Evolutionary conservation across 2,888 invertebrate genomes (phyloP).

Genomic region (Hoplodrina blanda): DNA sequence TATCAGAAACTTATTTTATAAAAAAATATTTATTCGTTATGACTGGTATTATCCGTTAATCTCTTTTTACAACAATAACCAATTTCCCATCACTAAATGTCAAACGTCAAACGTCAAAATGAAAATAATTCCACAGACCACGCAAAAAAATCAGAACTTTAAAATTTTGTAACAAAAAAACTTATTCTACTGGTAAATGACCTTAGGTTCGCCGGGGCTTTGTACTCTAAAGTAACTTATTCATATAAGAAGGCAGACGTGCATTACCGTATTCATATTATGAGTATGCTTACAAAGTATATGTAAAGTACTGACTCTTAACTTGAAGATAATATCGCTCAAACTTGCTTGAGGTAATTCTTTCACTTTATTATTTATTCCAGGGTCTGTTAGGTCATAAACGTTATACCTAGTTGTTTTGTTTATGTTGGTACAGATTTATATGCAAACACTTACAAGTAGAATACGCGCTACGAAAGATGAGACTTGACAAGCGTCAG

Average conservation of each 20-base stretch:
- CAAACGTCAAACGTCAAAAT: conserved; percentile 27
- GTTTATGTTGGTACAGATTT: conserved; percentile 10
- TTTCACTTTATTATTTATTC: conserved; percentile 40
- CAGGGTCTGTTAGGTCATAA: conserved; percentile 46
- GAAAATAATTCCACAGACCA: conserved; percentile 16
- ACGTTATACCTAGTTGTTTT: neutral
- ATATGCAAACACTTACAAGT: neutral
- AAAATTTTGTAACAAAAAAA: conserved; percentile 15
- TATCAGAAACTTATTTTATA: neutral
- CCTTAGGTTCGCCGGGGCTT: conserved; percentile 52
- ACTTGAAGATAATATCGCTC: conserved; percentile 49
- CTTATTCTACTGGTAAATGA: conserved; percentile 27
- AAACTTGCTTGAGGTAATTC: conserved; percentile 46
- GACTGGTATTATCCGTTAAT: no score
- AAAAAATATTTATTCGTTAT: no score
- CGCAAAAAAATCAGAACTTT: conserved; percentile 22
- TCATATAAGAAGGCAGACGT: conserved; percentile 29
- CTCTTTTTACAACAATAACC: neutral
- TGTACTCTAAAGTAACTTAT: conserved; percentile 58
- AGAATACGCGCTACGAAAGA: no score
- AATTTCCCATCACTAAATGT: conserved; percentile 1
- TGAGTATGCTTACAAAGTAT: conserved; percentile 43
- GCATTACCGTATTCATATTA: conserved; percentile 41
- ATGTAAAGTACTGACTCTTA: conserved; percentile 49
- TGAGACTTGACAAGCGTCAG: no score